phyloP scores from a whole-genome alignment of 2,888 invertebrate species.

The Galeruca laticollis region DNA sequence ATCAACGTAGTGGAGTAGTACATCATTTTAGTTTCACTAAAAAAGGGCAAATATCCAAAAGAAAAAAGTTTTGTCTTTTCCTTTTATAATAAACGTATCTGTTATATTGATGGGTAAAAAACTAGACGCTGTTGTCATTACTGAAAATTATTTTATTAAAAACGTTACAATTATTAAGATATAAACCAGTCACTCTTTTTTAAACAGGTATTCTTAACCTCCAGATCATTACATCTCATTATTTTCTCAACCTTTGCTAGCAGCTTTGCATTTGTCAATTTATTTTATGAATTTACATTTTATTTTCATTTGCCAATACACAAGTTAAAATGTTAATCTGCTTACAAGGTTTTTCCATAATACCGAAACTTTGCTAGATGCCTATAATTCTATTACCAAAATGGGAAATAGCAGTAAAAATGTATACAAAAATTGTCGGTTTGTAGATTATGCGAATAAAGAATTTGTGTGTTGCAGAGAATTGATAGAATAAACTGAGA shows the following conservation, averaged over 20 bases:
- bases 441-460: no score
- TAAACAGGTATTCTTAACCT: conserved; percentile 10
- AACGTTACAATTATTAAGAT: conserved; percentile 39
- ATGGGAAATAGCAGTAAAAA: no score
- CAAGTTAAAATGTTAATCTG: neutral
- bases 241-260: neutral
- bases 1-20: no score
- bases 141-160: conserved; percentile 43
- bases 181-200: conserved; percentile 44
- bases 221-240: neutral
- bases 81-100: neutral
- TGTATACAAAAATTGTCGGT: no score
- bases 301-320: no score
- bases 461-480: no score
- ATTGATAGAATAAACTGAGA: no score
- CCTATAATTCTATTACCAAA: no score
- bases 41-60: no score
- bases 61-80: neutral
- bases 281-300: conserved; percentile 2
- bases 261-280: neutral
- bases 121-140: neutral
- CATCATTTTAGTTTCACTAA: no score
- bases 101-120: neutral
- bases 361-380: no score
- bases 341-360: no score